A percentile compares a stretch with the other conserved stretches of the same genome.
phyloP scores from a whole-genome alignment of 1,140 invertebrate species.

The Pogonognathellus flavescens region DNA sequence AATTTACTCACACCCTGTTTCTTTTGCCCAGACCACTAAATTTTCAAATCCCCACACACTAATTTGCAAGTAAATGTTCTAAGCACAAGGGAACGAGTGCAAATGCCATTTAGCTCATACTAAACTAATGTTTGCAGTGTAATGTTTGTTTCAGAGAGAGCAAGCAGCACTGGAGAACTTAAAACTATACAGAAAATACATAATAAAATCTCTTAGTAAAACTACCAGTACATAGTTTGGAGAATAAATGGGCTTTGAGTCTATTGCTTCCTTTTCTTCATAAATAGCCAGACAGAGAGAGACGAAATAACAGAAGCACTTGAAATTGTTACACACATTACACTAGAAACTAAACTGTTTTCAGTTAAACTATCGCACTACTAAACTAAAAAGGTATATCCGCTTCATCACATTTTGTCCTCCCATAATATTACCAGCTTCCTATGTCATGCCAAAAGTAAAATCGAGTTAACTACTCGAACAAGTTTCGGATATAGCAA shows the following conservation, averaged over 20 bases:
- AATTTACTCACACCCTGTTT: constrained; percentile 44
- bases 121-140: constrained; percentile 41
- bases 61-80: constrained; percentile 47
- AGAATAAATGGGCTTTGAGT: constrained; percentile 44
- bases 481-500: neutral
- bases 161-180: too few relatives aligned
- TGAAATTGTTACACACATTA: constrained; percentile 24
- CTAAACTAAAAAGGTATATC: constrained; percentile 32
- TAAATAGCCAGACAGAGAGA: constrained; percentile 25
- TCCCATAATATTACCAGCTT: constrained; percentile 3
- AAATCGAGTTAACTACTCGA: neutral
- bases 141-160: neutral
- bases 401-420: neutral
- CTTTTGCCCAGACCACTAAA: constrained; percentile 11
- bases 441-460: constrained; percentile 28
- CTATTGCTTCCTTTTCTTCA: constrained; percentile 42
- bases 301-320: constrained; percentile 38
- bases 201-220: neutral
- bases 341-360: constrained; percentile 31
- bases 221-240: neutral
- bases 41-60: constrained; percentile 44
- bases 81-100: neutral
- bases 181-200: neutral
- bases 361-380: constrained; percentile 3
- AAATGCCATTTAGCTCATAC: constrained; percentile 49